Evolutionary conservation across 30 jellyfish, hydroid and myxozoan genomes (phyloP), one percentile per base, ranked within the genome.

Genomic region (Chironex yamaguchii): DNA sequence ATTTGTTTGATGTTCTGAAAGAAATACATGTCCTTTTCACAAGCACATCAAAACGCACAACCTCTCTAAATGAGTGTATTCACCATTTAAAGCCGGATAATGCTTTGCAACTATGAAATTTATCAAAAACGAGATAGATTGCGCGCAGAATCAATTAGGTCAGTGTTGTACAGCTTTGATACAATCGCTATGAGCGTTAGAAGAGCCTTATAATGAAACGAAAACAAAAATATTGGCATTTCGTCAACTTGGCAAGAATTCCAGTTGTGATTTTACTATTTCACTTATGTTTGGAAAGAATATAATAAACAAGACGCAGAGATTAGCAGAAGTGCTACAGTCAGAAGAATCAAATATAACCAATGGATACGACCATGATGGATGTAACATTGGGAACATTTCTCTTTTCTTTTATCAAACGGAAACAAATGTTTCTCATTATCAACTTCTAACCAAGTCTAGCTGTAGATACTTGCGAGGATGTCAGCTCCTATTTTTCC

Each of bases 121-220:
- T 50, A 22, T 76, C 89, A 23, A 54, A 32, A 76, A 76, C 80
- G 20, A 52, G 89, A 29, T 76, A 81, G 83, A 28, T 31, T 27
- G 63, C 89, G 4, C 89, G 89, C 89, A 2, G 89, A 76, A 51
- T 76, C 89, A 6, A 52, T 76, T 2, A 2, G 89, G 17, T 23
- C 89, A 22, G 89, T 76, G 3, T 76, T 67, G 89, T 23, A 72
- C 86, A 36, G 86, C 25, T 72, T 4, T 74, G 77, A 72, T 72
- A 74, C 86, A 3, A 35, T 72, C 3, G 26, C 49, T 6, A 72
- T 1, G 14, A 72, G 86, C 86, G 12, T 48, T 72, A 27, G 86
- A 72, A 23, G 48, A 72, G 86, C 14, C 49, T 4, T n/a, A n/a
- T n/a, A 26, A 48, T 72, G 86, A 72, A 42, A 52, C 77, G 4